A percentile compares a stretch with the other conserved stretches of the same genome.
Conservation (phyloP, 2,113 vertebrate genomes). For the Apus apus region DNA sequence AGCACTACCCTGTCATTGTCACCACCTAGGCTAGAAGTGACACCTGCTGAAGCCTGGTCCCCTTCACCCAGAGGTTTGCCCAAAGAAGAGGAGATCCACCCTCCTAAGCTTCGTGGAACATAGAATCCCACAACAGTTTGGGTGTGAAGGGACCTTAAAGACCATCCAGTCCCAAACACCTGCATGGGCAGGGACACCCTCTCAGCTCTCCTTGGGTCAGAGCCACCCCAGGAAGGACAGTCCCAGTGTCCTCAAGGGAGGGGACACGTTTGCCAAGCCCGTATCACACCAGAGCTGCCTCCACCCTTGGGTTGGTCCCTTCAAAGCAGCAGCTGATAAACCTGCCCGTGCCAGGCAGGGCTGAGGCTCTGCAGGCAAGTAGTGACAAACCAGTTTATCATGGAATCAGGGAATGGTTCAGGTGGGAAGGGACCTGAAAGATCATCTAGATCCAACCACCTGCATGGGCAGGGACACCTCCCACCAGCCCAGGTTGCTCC, state of each 20-base stretch:
- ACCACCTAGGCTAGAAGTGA: background rate
- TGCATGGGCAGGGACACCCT: too few relatives aligned
- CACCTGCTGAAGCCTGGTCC: accelerated
- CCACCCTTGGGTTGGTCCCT: background rate
- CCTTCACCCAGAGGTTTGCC: accelerated
- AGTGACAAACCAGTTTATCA: background rate
- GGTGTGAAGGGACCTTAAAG: too few relatives aligned
- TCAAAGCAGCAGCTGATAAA: background rate
- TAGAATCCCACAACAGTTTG: too few relatives aligned
- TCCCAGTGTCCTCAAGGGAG: background rate
- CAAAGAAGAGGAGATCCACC: accelerated
- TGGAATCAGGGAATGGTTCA: too few relatives aligned
- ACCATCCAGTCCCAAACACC: too few relatives aligned
- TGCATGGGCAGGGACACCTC: too few relatives aligned
- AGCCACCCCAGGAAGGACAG: background rate
- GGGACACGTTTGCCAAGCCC: background rate
- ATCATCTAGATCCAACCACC: too few relatives aligned
- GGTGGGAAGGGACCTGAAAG: too few relatives aligned
- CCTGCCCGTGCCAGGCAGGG: background rate
- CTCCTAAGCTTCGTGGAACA: background rate
- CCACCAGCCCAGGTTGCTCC: too few relatives aligned
- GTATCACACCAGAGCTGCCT: background rate
- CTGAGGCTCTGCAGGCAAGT: background rate
- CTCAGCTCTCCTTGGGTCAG: too few relatives aligned
- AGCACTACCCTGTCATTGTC: background rate